Percentiles rank a stretch among this genome's conserved stretches.
Evolutionary conservation across 2,797 vertebrate genomes (phyloP).

Genomic region (Hoplostethus atlanticus): DNA sequence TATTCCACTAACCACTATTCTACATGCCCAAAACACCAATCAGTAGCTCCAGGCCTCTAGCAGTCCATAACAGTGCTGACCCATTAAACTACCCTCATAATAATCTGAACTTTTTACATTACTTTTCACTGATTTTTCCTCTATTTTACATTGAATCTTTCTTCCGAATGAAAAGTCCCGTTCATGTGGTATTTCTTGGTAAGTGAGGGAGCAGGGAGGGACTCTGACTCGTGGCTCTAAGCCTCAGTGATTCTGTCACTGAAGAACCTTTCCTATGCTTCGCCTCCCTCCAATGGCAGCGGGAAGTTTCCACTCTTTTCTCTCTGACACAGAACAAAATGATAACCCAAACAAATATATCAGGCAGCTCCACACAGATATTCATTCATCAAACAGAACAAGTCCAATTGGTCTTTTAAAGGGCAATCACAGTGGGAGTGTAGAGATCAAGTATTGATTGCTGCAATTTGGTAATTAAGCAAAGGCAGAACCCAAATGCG

Average conservation of each 20-base stretch:
- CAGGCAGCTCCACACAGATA: conserved; percentile 19
- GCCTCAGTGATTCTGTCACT: conserved; percentile 2
- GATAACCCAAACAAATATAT: conserved; percentile 29
- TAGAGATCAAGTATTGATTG: conserved; percentile 46
- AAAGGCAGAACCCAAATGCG: conserved; percentile 34
- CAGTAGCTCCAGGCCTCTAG: too few species aligned
- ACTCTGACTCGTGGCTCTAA: background rate
- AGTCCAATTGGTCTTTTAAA: conserved; percentile 57
- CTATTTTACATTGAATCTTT: too few species aligned
- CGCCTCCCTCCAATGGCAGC: background rate
- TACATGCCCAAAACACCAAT: too few species aligned
- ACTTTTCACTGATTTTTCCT: background rate
- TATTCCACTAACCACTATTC: background rate
- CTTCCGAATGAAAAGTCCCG: background rate
- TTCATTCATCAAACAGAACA: conserved; percentile 51
- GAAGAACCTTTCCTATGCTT: conserved; percentile 4
- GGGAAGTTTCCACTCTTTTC: conserved; percentile 20
- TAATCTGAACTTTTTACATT: background rate
- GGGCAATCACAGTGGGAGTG: conserved; percentile 48
- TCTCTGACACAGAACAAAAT: conserved; percentile 20
- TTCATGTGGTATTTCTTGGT: background rate
- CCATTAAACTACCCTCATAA: too few species aligned
- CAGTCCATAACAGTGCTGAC: too few species aligned
- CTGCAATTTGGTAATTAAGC: conserved; percentile 51
- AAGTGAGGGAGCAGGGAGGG: background rate